Base-by-base conservation (phyloP, 2,888 invertebrate genomes). In the Galerucella calmariensis region DNA sequence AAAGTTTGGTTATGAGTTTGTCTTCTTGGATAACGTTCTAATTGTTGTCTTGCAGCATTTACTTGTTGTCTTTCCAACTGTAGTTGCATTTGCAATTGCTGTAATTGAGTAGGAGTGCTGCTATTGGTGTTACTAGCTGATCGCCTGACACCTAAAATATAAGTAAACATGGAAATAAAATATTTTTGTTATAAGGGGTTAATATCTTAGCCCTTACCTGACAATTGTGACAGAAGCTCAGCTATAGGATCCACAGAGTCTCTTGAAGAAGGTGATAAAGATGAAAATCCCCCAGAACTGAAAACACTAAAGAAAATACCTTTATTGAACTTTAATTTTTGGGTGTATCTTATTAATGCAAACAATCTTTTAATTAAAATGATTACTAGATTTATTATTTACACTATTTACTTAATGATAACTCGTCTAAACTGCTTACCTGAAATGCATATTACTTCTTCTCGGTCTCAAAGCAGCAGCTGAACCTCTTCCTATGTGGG, bases 191-290 rank as follows among this genome's bases (percentile, higher is more conserved):
- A 8, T 20, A 58, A 16, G n/a, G 10, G 10, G n/a, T 48, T 48
- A 14, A 48, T 14, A 12, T 46, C 1, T 12, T 12, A 48, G 14
- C 1, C 20, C 74, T 77, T 77, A 81, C 82, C 97, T 68, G 97
- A 97, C 87, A 98, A 90, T 89, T 98, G 98, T 75, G 97, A 97
- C 80, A 98, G 90, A 80, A 98, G 90, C 90, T 98, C 98, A 79
- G 97, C 96, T 85, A 98, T 98, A 76, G 98, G 98, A 90, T 98
- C 98, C 79, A 97, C 97, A 79, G 95, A 93, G 88, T 97, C 97
- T 83, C 97, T 92, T 84, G 94, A 94, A 84, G 94, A 96, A 81
- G 97, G 96, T 83, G 95, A 95, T 84, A 95, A 89, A 81, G 95
- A 94, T 84, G 95, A 94, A 84, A 96, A 91, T 77, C 79, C 95